These are phyloP conservation scores for Hermodice carunculata DNA, from an alignment of 2,888 invertebrate species.

Conservation along the genomic window DNA sequence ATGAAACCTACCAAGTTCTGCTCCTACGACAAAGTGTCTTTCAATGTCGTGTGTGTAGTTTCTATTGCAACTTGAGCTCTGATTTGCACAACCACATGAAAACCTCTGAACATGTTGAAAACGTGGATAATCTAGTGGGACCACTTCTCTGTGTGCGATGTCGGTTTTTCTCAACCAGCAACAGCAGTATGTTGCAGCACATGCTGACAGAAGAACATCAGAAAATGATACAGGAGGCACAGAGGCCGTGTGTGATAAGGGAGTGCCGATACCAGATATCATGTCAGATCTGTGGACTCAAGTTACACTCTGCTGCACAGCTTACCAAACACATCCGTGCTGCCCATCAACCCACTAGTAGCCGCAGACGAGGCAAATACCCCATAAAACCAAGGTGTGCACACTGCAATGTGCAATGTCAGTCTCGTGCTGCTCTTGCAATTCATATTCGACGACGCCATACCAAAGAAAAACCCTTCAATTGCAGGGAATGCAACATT, in stretches of 20 bases:
- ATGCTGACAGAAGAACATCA: conserved; percentile 47
- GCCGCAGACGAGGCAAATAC: conserved; percentile 36
- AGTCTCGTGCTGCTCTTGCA: conserved; percentile 39
- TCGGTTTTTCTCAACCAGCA: conserved; percentile 46
- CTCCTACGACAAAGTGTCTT: conserved; percentile 87
- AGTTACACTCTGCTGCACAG: conserved; percentile 50
- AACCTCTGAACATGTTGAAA: conserved; percentile 46
- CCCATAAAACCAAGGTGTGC: conserved; percentile 38
- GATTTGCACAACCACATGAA: conserved; percentile 73
- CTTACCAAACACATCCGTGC: conserved; percentile 52
- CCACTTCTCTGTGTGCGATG: conserved; percentile 62
- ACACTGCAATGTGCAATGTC: conserved; percentile 40
- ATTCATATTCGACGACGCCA: conserved; percentile 45
- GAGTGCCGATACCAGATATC: conserved; percentile 54
- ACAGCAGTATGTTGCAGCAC: conserved; percentile 54
- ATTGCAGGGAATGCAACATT: conserved; percentile 47
- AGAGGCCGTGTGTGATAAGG: conserved; percentile 54
- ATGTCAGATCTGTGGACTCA: conserved; percentile 57
- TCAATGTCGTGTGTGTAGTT: conserved; percentile 87
- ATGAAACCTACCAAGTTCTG: conserved; percentile 82
- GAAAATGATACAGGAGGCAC: conserved; percentile 24
- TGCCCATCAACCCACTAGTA: conserved; percentile 47
- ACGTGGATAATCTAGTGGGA: conserved; percentile 51
- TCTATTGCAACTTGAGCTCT: conserved; percentile 82
- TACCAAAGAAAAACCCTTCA: conserved; percentile 41